phyloP scores from a whole-genome alignment of 2,113 vertebrate species.

The Marmota flaviventris region DNA sequence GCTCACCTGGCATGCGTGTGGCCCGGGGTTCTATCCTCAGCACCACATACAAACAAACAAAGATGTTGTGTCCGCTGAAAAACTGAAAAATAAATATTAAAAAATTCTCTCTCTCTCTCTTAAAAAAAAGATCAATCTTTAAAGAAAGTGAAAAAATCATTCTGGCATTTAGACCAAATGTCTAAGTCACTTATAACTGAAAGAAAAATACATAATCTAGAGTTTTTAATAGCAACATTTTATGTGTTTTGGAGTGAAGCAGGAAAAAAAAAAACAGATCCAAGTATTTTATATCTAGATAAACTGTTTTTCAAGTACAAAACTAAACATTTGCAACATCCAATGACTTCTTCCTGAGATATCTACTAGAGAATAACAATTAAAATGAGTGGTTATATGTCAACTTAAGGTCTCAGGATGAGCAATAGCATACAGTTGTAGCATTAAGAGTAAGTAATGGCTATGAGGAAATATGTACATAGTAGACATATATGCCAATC shows the following conservation, averaged over 20 bases:
- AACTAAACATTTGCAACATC: not conserved
- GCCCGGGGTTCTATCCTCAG: no score
- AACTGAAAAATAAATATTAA: no score
- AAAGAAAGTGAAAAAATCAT: not conserved
- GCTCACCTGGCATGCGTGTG: no score
- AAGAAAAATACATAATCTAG: not conserved
- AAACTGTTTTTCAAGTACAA: constrained; percentile 1
- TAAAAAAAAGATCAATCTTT: not conserved
- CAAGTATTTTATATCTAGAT: not conserved
- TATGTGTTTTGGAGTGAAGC: not conserved
- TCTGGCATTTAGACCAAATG: not conserved
- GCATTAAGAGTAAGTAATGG: not conserved
- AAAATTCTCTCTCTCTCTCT: no score
- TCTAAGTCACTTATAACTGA: constrained; percentile 22
- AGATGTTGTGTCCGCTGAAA: no score
- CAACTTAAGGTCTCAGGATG: not conserved
- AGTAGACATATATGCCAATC: not conserved
- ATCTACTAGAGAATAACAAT: not conserved
- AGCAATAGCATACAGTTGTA: not conserved
- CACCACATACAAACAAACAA: no score
- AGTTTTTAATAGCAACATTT: constrained; percentile 27
- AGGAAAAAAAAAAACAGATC: constrained; percentile 3
- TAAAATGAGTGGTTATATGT: not conserved
- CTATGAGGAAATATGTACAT: not conserved
- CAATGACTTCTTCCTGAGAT: not conserved